Conservation (phyloP, 2,888 invertebrate species). For the Adineta ricciae region DNA sequence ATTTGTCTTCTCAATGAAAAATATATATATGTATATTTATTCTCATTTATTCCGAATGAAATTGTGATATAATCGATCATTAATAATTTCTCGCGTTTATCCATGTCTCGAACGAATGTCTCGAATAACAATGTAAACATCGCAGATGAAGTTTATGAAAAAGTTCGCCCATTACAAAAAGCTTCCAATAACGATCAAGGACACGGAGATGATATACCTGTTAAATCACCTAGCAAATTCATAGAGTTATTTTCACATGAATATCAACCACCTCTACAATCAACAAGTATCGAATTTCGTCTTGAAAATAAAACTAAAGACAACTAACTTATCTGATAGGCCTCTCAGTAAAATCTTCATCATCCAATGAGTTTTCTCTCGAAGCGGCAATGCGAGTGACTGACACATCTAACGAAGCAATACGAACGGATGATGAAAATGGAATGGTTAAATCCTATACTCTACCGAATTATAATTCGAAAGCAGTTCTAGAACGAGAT, state of each 20-base stretch:
- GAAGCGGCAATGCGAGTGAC: background rate
- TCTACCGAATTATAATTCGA: background rate
- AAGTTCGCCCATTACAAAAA: background rate
- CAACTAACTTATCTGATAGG: background rate
- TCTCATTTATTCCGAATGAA: background rate
- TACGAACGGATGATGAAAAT: background rate
- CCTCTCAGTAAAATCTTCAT: background rate
- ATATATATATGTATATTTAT: background rate
- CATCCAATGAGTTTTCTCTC: background rate
- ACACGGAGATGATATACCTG: background rate
- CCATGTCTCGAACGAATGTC: background rate
- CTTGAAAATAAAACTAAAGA: background rate
- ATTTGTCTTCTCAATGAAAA: background rate
- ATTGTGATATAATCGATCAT: too few relatives aligned
- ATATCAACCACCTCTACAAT: background rate
- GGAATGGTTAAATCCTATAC: background rate
- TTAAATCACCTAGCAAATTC: too few relatives aligned
- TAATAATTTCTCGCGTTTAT: background rate
- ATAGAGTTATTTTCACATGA: background rate
- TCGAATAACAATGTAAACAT: background rate
- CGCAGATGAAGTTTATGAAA: background rate
- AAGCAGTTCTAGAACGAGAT: background rate
- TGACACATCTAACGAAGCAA: background rate
- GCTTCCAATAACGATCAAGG: background rate
- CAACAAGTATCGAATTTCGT: background rate